phyloP scores from a whole-genome alignment of 2,113 vertebrate species.

The Trochalopteron elliotii region DNA sequence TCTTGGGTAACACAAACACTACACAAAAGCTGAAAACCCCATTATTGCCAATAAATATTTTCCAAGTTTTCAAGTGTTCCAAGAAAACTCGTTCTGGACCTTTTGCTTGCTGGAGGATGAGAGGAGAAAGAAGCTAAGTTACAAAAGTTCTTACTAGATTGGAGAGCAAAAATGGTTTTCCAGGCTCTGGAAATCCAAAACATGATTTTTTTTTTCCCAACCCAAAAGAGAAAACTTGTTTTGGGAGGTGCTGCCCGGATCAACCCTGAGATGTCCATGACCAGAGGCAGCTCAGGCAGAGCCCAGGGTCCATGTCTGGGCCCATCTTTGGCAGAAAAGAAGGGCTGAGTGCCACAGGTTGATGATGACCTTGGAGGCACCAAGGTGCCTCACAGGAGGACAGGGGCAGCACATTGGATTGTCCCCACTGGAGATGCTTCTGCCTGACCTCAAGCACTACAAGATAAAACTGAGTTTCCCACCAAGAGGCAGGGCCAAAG shows the following conservation, averaged over 20 bases:
- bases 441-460: background rate
- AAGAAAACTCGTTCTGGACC: background rate
- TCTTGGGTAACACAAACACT: conserved; percentile 42
- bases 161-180: background rate
- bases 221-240: background rate
- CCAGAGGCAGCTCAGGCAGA: background rate
- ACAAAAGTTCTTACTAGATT: background rate
- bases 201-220: background rate
- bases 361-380: accelerated
- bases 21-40: background rate
- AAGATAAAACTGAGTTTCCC: background rate
- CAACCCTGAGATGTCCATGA: accelerated
- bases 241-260: background rate
- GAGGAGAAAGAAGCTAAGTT: background rate
- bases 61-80: background rate
- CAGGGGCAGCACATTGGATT: accelerated
- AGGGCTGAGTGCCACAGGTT: accelerated
- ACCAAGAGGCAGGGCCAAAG: background rate
- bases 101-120: accelerated
- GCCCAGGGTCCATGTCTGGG: accelerated
- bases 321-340: background rate
- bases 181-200: background rate
- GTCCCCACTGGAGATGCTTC: accelerated
- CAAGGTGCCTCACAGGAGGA: background rate
- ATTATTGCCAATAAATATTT: background rate